A percentile compares a stretch with the other conserved stretches of the same genome.
Evolutionary conservation across 2,888 invertebrate species (phyloP).

Genomic region (Eremobia ochroleuca): DNA sequence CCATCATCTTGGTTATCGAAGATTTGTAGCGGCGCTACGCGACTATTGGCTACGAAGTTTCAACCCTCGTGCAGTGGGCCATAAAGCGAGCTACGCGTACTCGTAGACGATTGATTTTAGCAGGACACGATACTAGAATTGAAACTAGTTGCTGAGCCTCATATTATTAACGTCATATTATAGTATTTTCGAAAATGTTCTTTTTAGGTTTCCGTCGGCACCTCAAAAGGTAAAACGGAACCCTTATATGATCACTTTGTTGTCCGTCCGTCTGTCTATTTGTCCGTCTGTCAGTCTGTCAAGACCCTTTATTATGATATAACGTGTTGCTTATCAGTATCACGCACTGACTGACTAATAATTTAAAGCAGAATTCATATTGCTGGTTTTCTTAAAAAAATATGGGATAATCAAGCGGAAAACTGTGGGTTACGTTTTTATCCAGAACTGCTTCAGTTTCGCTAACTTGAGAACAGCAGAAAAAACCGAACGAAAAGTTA

Average conservation of each 20-base stretch:
- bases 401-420: not conserved
- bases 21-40: constrained; percentile 18
- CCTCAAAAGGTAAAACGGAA: not conserved
- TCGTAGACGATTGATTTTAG: constrained; percentile 2
- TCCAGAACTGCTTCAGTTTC: not conserved
- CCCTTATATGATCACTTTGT: no score
- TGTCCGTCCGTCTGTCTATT: no score
- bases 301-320: not conserved
- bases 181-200: not conserved
- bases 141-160: not conserved
- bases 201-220: not conserved
- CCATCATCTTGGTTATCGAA: not conserved
- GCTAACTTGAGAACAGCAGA: not conserved
- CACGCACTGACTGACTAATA: not conserved
- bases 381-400: not conserved
- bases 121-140: not conserved
- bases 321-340: not conserved
- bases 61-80: not conserved
- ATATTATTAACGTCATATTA: not conserved
- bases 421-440: not conserved
- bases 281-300: no score
- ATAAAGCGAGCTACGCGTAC: not conserved
- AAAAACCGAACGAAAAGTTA: no score
- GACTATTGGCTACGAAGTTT: constrained; percentile 11
- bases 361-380: not conserved